Evolutionary conservation across 2,888 invertebrate species (phyloP).

Genomic region (Aspidiotus rigidus): DNA sequence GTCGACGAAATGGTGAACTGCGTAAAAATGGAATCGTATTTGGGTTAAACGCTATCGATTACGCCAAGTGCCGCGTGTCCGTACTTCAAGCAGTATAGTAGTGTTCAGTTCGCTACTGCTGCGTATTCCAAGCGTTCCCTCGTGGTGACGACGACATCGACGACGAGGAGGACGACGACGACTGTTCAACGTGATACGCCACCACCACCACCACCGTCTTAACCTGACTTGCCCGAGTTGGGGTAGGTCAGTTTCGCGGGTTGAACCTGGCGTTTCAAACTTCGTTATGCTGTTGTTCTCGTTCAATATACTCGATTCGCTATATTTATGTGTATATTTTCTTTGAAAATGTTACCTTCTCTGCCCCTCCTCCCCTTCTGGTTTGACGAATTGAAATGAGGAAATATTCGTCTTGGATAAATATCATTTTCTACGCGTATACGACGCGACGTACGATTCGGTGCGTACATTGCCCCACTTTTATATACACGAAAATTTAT

Average conservation of each 20-base stretch:
- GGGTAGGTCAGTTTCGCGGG: background rate
- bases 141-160: too few species aligned
- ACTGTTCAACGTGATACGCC: background rate
- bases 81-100: background rate
- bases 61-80: background rate
- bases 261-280: background rate
- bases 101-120: background rate
- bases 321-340: background rate
- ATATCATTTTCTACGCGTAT: too few species aligned
- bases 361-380: too few species aligned
- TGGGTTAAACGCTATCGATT: slow-evolving; percentile 4
- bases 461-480: too few species aligned
- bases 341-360: too few species aligned
- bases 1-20: background rate
- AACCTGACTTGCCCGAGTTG: background rate
- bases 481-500: too few species aligned
- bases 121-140: too few species aligned
- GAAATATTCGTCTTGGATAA: too few species aligned
- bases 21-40: background rate
- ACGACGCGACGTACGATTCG: too few species aligned
- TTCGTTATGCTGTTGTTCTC: background rate
- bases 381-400: too few species aligned
- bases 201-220: background rate
- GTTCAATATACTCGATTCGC: background rate
- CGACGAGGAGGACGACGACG: background rate